Conservation (phyloP, 1,140 invertebrate species). For the Anoplolepis gracilipes region DNA sequence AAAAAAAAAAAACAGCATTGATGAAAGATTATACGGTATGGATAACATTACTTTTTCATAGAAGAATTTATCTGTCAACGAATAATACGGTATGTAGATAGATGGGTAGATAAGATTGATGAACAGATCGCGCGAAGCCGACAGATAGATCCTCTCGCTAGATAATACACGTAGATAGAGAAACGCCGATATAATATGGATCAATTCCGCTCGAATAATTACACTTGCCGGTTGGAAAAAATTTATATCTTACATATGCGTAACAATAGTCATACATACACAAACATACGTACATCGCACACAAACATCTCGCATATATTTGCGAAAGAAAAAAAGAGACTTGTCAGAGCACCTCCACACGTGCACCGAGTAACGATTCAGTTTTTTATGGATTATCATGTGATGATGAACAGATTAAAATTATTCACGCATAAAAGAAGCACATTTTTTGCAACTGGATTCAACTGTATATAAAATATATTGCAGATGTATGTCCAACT, state of each 20-base stretch:
- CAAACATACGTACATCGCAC: too few relatives aligned
- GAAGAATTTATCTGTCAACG: conserved; percentile 26
- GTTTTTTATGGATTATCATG: conserved; percentile 6
- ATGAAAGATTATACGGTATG: neutral
- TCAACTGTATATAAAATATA: conserved; percentile 2
- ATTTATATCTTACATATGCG: neutral
- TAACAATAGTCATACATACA: conserved; percentile 2
- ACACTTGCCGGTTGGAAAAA: neutral
- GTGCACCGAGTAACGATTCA: neutral
- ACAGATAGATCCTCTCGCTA: conserved; percentile 23
- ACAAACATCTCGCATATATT: conserved; percentile 4
- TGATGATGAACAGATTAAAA: conserved; percentile 18
- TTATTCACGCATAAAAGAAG: neutral
- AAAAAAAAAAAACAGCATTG: neutral
- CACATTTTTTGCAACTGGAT: conserved; percentile 11
- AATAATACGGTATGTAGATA: conserved; percentile 29
- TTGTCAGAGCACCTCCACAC: neutral
- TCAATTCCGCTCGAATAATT: conserved; percentile 44
- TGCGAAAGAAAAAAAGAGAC: neutral
- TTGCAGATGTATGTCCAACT: conserved; percentile 15
- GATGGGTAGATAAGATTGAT: conserved; percentile 44
- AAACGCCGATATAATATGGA: conserved; percentile 6
- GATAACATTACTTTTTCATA: neutral
- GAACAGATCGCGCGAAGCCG: conserved; percentile 11
- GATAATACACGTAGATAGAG: conserved; percentile 17